These are phyloP conservation scores for Epirrhoe tristata DNA, from an alignment of 2,888 invertebrate genomes.

Conservation along the genomic window DNA sequence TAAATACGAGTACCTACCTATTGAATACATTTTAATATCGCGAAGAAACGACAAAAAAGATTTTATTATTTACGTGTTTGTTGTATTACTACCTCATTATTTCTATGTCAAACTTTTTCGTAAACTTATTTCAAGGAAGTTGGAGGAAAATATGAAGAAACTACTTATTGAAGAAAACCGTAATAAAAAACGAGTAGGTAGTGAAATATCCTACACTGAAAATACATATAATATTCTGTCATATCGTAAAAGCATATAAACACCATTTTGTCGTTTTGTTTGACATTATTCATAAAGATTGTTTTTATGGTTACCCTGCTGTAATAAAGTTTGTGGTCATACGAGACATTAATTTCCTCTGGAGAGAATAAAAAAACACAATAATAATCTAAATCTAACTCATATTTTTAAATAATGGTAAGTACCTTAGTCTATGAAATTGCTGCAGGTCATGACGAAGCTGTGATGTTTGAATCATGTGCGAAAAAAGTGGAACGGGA, in stretches of 20 bases:
- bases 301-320: constrained; percentile 44
- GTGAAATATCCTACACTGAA: background rate
- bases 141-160: background rate
- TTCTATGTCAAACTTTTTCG: background rate
- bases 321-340: constrained; percentile 55
- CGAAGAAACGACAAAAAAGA: background rate
- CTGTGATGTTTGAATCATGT: background rate
- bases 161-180: background rate
- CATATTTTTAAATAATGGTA: background rate
- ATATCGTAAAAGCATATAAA: constrained; percentile 22
- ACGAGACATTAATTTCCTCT: constrained; percentile 60
- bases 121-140: background rate
- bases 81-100: background rate
- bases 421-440: background rate
- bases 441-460: background rate
- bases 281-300: constrained; percentile 21
- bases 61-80: background rate
- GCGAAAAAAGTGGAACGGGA: too few species aligned
- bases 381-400: background rate
- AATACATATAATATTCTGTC: background rate
- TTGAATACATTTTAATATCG: too few species aligned
- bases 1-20: too few species aligned
- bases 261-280: constrained; percentile 31
- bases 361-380: constrained; percentile 46
- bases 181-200: background rate